Conservation (phyloP, 2,113 vertebrate species). For the Vicugna pacos region DNA sequence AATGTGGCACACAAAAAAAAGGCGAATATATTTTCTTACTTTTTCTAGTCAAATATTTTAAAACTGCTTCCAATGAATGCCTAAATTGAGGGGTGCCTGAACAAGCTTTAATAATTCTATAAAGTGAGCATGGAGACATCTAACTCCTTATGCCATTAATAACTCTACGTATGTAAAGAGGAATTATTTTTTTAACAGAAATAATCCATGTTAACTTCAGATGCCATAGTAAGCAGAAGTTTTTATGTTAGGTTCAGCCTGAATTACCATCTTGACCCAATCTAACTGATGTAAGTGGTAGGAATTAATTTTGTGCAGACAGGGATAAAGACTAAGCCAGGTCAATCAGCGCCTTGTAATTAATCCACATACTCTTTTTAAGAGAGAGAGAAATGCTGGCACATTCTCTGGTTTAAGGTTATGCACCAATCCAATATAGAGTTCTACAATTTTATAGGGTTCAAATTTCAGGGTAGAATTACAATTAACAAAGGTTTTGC, state of each 20-base stretch:
- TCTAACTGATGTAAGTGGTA: conserved; percentile 83
- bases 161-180: not conserved
- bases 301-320: conserved; percentile 85
- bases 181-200: conserved; percentile 32
- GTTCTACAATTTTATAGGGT: conserved; percentile 58
- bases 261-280: conserved; percentile 69
- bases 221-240: conserved; percentile 42
- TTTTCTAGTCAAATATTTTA: conserved; percentile 14
- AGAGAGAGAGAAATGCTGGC: conserved; percentile 51
- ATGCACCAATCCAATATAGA: conserved; percentile 27
- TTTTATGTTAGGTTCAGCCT: conserved; percentile 69
- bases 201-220: conserved; percentile 7
- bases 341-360: conserved; percentile 84
- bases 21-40: not conserved
- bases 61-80: not conserved
- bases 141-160: not conserved
- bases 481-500: conserved; percentile 57
- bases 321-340: conserved; percentile 82
- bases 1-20: not conserved
- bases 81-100: not conserved
- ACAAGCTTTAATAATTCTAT: not conserved
- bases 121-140: not conserved
- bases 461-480: conserved; percentile 73
- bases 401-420: conserved; percentile 38
- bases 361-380: conserved; percentile 74